A percentile compares a stretch with the other conserved stretches of the same genome.
These are phyloP conservation scores for Manis crassicaudata DNA, from an alignment of 2,797 vertebrate genomes.

Conservation along the genomic window DNA sequence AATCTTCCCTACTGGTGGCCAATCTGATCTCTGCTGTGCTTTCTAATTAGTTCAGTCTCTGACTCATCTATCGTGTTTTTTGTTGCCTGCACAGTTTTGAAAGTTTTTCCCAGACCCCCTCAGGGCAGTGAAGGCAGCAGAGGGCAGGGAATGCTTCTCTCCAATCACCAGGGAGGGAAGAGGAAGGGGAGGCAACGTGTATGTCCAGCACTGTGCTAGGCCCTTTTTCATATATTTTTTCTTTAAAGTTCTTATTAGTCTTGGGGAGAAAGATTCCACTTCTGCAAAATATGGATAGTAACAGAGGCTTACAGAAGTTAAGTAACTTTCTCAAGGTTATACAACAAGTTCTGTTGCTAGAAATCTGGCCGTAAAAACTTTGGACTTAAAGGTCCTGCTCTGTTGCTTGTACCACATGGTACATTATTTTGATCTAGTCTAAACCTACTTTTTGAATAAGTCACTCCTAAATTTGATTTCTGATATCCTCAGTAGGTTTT, in stretches of 20 bases:
- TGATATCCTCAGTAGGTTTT: slow-evolving; percentile 43
- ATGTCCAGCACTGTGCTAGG: not conserved
- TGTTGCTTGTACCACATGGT: not conserved
- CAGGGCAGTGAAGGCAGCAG: not conserved
- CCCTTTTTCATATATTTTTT: not conserved
- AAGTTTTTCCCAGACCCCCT: not conserved
- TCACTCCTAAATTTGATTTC: slow-evolving; percentile 51
- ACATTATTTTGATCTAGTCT: not conserved
- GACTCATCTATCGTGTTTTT: slow-evolving; percentile 12
- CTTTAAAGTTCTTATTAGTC: not conserved
- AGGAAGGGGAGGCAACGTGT: not conserved
- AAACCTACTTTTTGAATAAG: slow-evolving; percentile 10
- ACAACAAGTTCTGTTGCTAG: slow-evolving; percentile 26
- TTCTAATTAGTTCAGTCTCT: slow-evolving; percentile 40
- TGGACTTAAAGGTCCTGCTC: not conserved
- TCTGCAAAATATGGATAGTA: not conserved
- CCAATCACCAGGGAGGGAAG: not conserved
- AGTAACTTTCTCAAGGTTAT: slow-evolving; percentile 12
- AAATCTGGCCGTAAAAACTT: slow-evolving; percentile 17
- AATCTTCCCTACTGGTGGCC: slow-evolving; percentile 38
- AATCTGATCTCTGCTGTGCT: slow-evolving; percentile 8
- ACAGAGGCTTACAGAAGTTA: slow-evolving; percentile 11
- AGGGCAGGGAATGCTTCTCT: not conserved
- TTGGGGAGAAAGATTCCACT: slow-evolving; percentile 2
- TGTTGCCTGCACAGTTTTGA: not conserved